Conservation (phyloP, 2,888 invertebrate species). For the Drosophila barbarae region DNA sequence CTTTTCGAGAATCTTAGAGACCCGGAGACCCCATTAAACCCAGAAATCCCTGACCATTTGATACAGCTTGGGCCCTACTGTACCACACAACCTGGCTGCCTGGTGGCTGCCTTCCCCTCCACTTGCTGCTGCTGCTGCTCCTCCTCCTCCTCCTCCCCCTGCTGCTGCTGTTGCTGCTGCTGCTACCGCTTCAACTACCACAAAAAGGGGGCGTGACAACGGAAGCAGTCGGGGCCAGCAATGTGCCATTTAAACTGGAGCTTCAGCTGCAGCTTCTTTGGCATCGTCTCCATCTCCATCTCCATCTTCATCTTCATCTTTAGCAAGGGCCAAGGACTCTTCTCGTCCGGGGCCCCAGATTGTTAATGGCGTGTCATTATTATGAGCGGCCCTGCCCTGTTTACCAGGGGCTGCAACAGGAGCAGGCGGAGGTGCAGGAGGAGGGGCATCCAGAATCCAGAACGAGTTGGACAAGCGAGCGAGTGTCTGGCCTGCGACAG, state of each 20-base stretch:
- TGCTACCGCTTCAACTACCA: slow-evolving; percentile 1
- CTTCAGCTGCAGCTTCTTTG: slow-evolving; percentile 13
- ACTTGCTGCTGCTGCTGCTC: too few species aligned
- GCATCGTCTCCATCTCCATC: slow-evolving; percentile 10
- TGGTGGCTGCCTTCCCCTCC: not conserved
- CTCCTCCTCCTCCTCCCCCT: not conserved
- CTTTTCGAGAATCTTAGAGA: not conserved
- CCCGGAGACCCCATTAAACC: not conserved
- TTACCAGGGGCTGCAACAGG: slow-evolving; percentile 8
- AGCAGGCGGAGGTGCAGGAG: slow-evolving; percentile 22
- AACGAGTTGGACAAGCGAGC: slow-evolving; percentile 49
- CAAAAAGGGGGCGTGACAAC: slow-evolving; percentile 64
- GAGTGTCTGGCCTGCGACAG: slow-evolving; percentile 63
- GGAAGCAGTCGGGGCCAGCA: slow-evolving; percentile 60
- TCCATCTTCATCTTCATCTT: slow-evolving; percentile 19
- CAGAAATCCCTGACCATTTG: not conserved
- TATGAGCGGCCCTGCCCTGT: slow-evolving; percentile 58
- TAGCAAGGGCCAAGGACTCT: slow-evolving; percentile 33
- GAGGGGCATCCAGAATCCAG: slow-evolving; percentile 17
- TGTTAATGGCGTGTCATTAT: slow-evolving; percentile 73
- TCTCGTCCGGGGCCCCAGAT: slow-evolving; percentile 46
- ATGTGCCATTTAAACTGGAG: slow-evolving; percentile 72
- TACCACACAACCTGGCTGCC: slow-evolving; percentile 34
- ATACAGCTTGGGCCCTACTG: slow-evolving; percentile 52
- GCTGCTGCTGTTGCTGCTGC: not conserved